A percentile compares a stretch with the other conserved stretches of the same genome.
These are phyloP conservation scores for Agrotis puta DNA, from an alignment of 2,888 invertebrate genomes.

Conservation along the genomic window DNA sequence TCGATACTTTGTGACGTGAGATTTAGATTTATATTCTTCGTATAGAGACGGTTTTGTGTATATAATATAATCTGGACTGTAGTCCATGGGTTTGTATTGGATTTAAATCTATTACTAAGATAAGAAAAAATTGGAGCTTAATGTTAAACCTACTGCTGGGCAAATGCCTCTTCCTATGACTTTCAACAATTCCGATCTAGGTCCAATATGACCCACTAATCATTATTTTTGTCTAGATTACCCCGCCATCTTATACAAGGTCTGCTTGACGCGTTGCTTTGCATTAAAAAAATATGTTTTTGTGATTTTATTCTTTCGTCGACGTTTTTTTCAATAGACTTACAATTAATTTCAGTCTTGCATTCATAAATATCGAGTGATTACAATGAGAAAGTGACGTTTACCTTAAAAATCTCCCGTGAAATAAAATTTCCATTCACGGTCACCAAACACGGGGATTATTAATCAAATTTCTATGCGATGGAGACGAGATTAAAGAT, in stretches of 20 bases:
- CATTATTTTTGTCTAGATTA: background rate
- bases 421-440: slow-evolving; percentile 57
- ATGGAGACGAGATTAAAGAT: slow-evolving; percentile 59
- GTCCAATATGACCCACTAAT: background rate
- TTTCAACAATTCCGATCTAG: background rate
- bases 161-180: background rate
- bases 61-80: too few species aligned
- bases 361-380: slow-evolving; percentile 24
- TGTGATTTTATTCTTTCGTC: background rate
- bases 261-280: background rate
- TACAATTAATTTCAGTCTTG: background rate
- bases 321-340: background rate
- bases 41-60: too few species aligned
- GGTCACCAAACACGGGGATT: slow-evolving; percentile 62
- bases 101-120: too few species aligned
- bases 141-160: background rate
- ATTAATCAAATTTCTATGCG: slow-evolving; percentile 68
- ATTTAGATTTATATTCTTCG: too few species aligned
- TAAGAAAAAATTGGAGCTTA: too few species aligned
- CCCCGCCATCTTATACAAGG: background rate
- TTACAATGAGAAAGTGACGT: slow-evolving; percentile 23
- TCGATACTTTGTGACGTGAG: too few species aligned
- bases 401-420: slow-evolving; percentile 45
- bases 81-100: too few species aligned
- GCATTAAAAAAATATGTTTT: too few species aligned